Conservation (phyloP, 2,113 vertebrate genomes). For the Eulemur macaco region DNA sequence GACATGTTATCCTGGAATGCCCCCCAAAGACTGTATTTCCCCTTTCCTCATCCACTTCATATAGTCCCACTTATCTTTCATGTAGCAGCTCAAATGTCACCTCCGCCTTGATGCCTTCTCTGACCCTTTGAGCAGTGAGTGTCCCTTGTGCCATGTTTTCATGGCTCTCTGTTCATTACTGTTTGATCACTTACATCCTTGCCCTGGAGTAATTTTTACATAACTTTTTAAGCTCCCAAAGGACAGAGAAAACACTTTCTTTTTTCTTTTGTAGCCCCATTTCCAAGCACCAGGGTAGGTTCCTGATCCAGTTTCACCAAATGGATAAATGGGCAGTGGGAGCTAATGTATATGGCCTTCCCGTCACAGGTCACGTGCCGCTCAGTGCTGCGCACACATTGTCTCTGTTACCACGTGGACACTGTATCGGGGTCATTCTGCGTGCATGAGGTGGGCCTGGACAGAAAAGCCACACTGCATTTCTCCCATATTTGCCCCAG, state of each 20-base stretch:
- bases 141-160: too few species aligned
- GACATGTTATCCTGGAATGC: neutral
- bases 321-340: neutral
- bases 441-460: neutral
- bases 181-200: neutral
- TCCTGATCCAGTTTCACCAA: neutral
- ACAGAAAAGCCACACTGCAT: neutral
- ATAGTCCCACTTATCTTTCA: neutral
- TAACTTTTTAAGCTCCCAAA: neutral
- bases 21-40: neutral
- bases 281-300: neutral
- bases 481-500: neutral
- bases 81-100: neutral
- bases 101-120: neutral
- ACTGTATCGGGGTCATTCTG: neutral
- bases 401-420: neutral
- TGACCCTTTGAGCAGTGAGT: too few species aligned
- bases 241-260: neutral
- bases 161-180: neutral
- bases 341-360: neutral
- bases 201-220: neutral
- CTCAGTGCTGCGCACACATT: fast-evolving
- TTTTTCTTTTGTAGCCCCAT: neutral
- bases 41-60: neutral
- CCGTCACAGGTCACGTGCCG: fast-evolving